A percentile compares a stretch with the other conserved stretches of the same genome.
Conservation (phyloP, 2,113 vertebrate genomes). For the Antechinus flavipes region DNA sequence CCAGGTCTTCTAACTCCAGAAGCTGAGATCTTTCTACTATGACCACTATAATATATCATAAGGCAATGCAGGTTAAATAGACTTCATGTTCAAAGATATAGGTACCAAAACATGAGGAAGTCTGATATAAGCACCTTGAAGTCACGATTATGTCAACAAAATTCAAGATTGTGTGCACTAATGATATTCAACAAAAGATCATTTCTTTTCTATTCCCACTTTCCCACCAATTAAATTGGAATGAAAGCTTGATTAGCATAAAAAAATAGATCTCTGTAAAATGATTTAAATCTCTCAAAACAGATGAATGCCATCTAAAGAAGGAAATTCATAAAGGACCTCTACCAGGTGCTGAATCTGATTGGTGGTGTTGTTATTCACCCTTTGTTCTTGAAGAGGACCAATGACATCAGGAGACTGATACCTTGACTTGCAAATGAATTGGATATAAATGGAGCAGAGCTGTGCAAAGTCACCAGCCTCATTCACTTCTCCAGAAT, state of each 20-base stretch:
- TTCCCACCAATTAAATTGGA: constrained; percentile 45
- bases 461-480: not conserved
- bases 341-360: not conserved
- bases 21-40: not conserved
- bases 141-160: not conserved
- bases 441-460: not conserved
- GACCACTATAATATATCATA: not conserved
- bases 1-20: not conserved
- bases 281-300: not conserved
- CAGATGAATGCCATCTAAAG: not conserved
- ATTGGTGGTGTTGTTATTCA: too few species aligned
- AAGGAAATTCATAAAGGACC: constrained; percentile 2
- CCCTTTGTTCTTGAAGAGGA: not conserved
- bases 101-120: not conserved
- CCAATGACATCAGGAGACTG: not conserved
- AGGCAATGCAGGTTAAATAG: not conserved
- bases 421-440: not conserved
- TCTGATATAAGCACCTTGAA: not conserved
- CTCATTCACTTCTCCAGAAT: not conserved
- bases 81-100: not conserved
- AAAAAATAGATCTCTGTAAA: not conserved
- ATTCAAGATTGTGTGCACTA: not conserved
- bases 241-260: constrained; percentile 35
- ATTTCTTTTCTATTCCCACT: not conserved
- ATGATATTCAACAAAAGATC: not conserved